Evolutionary conservation across 2,888 invertebrate species (phyloP).

Genomic region (Sepiola atlantica): DNA sequence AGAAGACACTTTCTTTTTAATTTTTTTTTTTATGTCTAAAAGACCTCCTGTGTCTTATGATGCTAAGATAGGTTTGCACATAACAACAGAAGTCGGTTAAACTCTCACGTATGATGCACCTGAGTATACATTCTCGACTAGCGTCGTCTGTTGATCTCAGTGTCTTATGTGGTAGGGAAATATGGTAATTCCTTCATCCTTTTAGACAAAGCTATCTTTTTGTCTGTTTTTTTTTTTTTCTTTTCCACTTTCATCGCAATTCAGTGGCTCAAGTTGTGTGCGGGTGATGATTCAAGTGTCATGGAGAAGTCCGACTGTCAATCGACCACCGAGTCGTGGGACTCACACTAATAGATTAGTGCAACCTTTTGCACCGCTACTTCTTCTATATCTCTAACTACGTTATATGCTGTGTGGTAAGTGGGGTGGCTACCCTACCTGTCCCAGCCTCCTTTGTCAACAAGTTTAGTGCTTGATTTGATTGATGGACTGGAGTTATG

Average conservation of each 20-base stretch:
- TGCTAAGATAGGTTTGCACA: too few relatives aligned
- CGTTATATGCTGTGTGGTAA: constrained; percentile 19
- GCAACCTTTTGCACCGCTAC: background rate
- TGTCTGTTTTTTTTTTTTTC: background rate
- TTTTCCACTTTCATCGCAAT: background rate
- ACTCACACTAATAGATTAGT: background rate
- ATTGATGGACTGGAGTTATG: background rate
- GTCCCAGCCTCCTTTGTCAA: background rate
- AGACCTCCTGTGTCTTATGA: too few relatives aligned
- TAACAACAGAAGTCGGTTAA: too few relatives aligned
- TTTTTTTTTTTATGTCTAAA: too few relatives aligned
- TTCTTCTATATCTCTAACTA: background rate
- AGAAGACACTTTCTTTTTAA: too few relatives aligned
- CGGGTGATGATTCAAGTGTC: background rate
- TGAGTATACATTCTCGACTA: too few relatives aligned
- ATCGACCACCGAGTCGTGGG: background rate
- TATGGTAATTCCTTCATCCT: background rate
- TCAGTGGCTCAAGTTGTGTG: constrained; percentile 43
- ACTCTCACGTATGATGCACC: too few relatives aligned
- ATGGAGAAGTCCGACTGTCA: background rate
- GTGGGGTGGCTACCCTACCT: background rate
- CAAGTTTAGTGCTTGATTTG: background rate
- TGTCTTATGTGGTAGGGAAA: too few relatives aligned
- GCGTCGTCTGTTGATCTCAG: too few relatives aligned
- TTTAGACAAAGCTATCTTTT: constrained; percentile 20